Percentiles rank a stretch among this genome's conserved stretches.
These are phyloP conservation scores for Tuta absoluta DNA, from an alignment of 2,888 invertebrate species.

Conservation along the genomic window DNA sequence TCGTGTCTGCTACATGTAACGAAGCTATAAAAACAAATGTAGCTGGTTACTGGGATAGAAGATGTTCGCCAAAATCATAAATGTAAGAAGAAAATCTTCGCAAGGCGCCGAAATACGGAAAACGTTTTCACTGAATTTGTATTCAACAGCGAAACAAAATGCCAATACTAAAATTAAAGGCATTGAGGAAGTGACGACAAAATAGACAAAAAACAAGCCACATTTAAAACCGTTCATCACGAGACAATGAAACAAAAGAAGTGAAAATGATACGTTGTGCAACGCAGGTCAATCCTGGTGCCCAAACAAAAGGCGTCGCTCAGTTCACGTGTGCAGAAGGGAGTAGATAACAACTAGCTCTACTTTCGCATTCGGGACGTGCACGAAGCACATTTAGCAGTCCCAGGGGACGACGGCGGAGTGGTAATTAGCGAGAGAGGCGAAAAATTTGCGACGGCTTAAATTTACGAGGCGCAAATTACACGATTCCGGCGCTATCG, in stretches of 20 bases:
- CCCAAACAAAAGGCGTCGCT: slow-evolving; percentile 77
- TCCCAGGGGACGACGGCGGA: slow-evolving; percentile 74
- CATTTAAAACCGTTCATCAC: slow-evolving; percentile 1
- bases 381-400: slow-evolving; percentile 76
- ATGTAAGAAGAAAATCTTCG: background rate
- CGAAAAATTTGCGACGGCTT: slow-evolving; percentile 80
- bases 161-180: background rate
- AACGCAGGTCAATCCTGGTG: slow-evolving; percentile 63
- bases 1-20: slow-evolving; percentile 8
- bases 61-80: slow-evolving; percentile 3
- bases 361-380: slow-evolving; percentile 75
- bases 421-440: slow-evolving; percentile 79
- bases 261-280: slow-evolving; percentile 9
- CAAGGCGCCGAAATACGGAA: slow-evolving; percentile 5
- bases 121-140: background rate
- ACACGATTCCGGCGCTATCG: slow-evolving; percentile 77
- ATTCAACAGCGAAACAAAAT: background rate
- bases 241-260: slow-evolving; percentile 11
- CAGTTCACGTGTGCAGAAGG: slow-evolving; percentile 59
- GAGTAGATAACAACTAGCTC: slow-evolving; percentile 64
- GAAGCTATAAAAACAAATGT: slow-evolving; percentile 13
- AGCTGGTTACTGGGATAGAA: slow-evolving; percentile 1
- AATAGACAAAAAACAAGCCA: background rate
- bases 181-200: slow-evolving; percentile 2
- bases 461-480: slow-evolving; percentile 81